phyloP scores from a whole-genome alignment of 2,888 invertebrate species.

The Clostera curtula region DNA sequence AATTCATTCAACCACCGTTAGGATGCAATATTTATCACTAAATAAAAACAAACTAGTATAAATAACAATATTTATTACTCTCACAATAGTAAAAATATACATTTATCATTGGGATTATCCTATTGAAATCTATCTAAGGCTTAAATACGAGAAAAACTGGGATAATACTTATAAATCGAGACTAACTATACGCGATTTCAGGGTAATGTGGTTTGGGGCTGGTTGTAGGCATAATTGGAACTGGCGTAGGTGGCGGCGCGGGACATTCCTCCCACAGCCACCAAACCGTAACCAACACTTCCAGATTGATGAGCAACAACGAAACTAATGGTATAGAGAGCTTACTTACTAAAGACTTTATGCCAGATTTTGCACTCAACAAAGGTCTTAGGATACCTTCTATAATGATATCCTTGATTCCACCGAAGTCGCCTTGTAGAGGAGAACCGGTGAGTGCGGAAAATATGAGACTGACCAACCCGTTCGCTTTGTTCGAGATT shows the following conservation, averaged over 20 bases:
- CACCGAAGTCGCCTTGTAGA: slow-evolving; percentile 38
- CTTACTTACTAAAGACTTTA: slow-evolving; percentile 57
- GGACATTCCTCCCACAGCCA: slow-evolving; percentile 70
- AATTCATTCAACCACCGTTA: too few species aligned
- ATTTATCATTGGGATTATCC: slow-evolving; percentile 9
- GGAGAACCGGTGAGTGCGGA: slow-evolving; percentile 43
- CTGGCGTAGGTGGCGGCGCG: slow-evolving; percentile 14
- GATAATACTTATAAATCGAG: slow-evolving; percentile 16
- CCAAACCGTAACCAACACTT: slow-evolving; percentile 59
- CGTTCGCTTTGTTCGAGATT: slow-evolving; percentile 43
- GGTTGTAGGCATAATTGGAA: slow-evolving; percentile 15
- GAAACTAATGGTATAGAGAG: slow-evolving; percentile 56
- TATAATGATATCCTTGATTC: slow-evolving; percentile 49
- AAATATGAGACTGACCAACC: slow-evolving; percentile 46
- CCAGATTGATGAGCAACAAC: slow-evolving; percentile 54
- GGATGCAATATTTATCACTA: not conserved
- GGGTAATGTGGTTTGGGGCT: slow-evolving; percentile 30
- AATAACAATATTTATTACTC: not conserved
- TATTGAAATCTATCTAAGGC: slow-evolving; percentile 12
- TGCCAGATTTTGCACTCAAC: slow-evolving; percentile 45
- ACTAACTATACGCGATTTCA: slow-evolving; percentile 33
- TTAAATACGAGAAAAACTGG: slow-evolving; percentile 20
- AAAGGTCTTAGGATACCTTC: slow-evolving; percentile 57
- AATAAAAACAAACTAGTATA: not conserved
- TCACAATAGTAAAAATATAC: slow-evolving; percentile 4